Base-by-base conservation (phyloP, 2,113 vertebrate species). In the Falco punctatus region DNA sequence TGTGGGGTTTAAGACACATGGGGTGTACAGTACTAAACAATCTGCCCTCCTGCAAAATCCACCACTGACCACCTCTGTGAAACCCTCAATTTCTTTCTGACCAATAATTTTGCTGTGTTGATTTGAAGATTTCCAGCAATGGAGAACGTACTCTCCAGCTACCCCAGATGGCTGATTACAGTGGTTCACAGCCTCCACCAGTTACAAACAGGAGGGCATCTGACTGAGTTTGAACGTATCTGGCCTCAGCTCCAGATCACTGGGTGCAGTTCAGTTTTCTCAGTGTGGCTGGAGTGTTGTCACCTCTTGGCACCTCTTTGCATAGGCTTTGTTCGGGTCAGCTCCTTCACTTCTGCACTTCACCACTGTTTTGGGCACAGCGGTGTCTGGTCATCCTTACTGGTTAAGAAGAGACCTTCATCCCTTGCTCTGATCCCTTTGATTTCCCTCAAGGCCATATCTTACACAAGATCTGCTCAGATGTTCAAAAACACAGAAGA, bases 201-300 rank as follows among this genome's bases (percentile, higher is more conserved):
- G 23, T 64, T 38, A 44, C 75, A 88, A 49, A 32, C 51, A 84
- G 15, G 27, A 90, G 55, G 14, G 23, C 44, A 67, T 13, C 57
- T 51, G 32, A 21, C 28, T 22, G 30, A 51, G 38, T 40, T 44
- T 85, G 65, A 64, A 74, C 1, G 2, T 35, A 19, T 70, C 40
- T 26, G 26, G 42, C 19, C 33, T 54, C 40, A 75, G 35, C 54
- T 49, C 11, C 73, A 79, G 24, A n/a, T 28, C 46, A 27, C 7
- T 59, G 81, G 38, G 26, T 2, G 0, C 1, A 2, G n/a, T 58
- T 84, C 2, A 0, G 28, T 84, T 74, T 89, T 64, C 46, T 23
- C 55, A 46, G 24, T 23, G 17, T 15, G 72, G 14, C 21, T 89
- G 35, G 17, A 66, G 18, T 35, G 8, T 46, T 66, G 23, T 38